These are phyloP conservation scores for Cephalopholis sonnerati DNA, from an alignment of 2,113 vertebrate genomes.

Conservation along the genomic window DNA sequence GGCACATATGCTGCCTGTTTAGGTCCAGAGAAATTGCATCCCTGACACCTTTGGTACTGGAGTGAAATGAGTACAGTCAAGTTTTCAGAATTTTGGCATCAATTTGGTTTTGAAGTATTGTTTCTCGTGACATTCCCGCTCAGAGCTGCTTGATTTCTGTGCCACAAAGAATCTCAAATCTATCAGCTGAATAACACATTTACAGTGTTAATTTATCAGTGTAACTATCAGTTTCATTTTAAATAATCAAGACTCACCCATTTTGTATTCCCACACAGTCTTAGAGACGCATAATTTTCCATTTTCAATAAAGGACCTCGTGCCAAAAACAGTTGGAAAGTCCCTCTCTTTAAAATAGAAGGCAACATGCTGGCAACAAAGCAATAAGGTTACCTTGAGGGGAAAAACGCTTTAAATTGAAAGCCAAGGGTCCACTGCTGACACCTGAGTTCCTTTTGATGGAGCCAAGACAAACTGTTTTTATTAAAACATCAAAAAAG, in stretches of 20 bases:
- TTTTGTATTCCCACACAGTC: constrained; percentile 4
- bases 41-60: too few relatives aligned
- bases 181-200: background rate
- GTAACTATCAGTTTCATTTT: background rate
- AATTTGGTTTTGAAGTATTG: too few relatives aligned
- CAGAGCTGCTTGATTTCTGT: constrained; percentile 1
- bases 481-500: constrained; percentile 58
- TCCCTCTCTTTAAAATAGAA: constrained; percentile 17
- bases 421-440: constrained; percentile 45
- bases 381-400: constrained; percentile 34
- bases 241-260: background rate
- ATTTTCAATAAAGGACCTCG: background rate
- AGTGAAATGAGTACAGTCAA: too few relatives aligned
- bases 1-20: too few relatives aligned
- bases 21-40: too few relatives aligned
- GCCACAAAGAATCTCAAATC: background rate
- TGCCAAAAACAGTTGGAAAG: constrained; percentile 27
- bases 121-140: background rate
- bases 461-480: constrained; percentile 58
- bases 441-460: constrained; percentile 55
- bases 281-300: background rate
- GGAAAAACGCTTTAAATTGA: constrained; percentile 14
- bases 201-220: background rate
- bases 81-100: too few relatives aligned
- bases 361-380: constrained; percentile 31